Conservation (phyloP, 2,113 vertebrate genomes). For the Perccottus glenii region DNA sequence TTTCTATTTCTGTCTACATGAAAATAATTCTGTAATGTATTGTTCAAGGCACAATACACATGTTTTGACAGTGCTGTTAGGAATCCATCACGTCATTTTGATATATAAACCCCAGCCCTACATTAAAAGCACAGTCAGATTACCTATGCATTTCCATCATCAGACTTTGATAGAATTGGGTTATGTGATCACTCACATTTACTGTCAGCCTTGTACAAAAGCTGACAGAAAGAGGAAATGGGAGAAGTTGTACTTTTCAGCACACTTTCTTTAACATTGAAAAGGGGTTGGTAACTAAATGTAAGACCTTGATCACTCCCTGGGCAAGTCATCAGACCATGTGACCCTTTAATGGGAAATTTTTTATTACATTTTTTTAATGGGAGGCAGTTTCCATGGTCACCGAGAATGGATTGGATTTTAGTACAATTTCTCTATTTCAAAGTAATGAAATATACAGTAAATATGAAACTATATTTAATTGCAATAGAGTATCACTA, state of each 20-base stretch:
- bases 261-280: background rate
- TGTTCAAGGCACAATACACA: background rate
- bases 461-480: too few relatives aligned
- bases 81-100: constrained; percentile 5
- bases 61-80: constrained; percentile 3
- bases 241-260: background rate
- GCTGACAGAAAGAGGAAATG: constrained; percentile 1
- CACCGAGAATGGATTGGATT: too few relatives aligned
- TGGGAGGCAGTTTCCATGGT: too few relatives aligned
- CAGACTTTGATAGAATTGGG: constrained; percentile 9
- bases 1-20: constrained; percentile 5
- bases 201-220: background rate
- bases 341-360: background rate
- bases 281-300: background rate
- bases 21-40: background rate
- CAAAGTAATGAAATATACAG: too few relatives aligned
- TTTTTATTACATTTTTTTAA: too few relatives aligned
- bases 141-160: constrained; percentile 6
- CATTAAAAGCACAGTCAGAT: constrained; percentile 5
- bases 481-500: too few relatives aligned
- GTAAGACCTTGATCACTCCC: background rate
- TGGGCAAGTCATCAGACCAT: background rate
- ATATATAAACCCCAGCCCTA: constrained; percentile 1
- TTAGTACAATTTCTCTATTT: too few relatives aligned
- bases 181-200: constrained; percentile 12